Percentiles rank a stretch among this genome's conserved stretches.
These are phyloP conservation scores for Gandaritis pyraliata DNA, from an alignment of 2,888 invertebrate species.

Conservation along the genomic window DNA sequence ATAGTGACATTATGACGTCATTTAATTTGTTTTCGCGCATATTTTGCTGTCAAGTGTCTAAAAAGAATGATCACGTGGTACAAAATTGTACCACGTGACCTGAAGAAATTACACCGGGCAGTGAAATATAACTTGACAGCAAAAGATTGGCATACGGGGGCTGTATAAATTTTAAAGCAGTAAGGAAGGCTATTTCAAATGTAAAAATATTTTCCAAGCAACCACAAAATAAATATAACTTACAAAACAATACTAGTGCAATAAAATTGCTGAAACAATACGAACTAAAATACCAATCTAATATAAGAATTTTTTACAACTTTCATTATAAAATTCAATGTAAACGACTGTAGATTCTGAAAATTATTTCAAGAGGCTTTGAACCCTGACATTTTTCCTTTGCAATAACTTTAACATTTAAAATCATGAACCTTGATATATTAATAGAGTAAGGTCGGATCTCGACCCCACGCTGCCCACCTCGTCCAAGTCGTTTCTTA, in stretches of 20 bases:
- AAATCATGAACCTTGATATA: slow-evolving; percentile 33
- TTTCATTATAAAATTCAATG: slow-evolving; percentile 1
- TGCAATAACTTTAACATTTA: slow-evolving; percentile 28
- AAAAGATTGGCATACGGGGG: too few relatives aligned
- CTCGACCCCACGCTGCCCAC: slow-evolving; percentile 29
- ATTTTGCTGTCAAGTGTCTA: too few relatives aligned
- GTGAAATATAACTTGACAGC: too few relatives aligned
- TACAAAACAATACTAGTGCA: background rate
- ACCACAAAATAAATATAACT: background rate
- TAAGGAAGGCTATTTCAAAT: too few relatives aligned
- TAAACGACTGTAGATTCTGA: slow-evolving; percentile 1
- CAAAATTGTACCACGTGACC: too few relatives aligned
- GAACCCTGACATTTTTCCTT: slow-evolving; percentile 20
- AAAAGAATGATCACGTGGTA: too few relatives aligned
- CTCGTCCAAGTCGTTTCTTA: too few relatives aligned
- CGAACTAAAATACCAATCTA: background rate
- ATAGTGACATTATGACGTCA: too few relatives aligned
- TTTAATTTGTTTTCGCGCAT: too few relatives aligned
- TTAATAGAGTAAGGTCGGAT: slow-evolving; percentile 32
- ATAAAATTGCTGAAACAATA: slow-evolving; percentile 3
- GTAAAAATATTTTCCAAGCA: too few relatives aligned
- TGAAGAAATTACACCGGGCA: too few relatives aligned
- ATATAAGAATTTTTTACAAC: background rate
- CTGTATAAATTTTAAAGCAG: too few relatives aligned
- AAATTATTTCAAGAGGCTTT: background rate